A percentile compares a stretch with the other conserved stretches of the same genome.
These are phyloP conservation scores for Genyomyrus donnyi DNA, from an alignment of 2,113 vertebrate species.

Conservation along the genomic window DNA sequence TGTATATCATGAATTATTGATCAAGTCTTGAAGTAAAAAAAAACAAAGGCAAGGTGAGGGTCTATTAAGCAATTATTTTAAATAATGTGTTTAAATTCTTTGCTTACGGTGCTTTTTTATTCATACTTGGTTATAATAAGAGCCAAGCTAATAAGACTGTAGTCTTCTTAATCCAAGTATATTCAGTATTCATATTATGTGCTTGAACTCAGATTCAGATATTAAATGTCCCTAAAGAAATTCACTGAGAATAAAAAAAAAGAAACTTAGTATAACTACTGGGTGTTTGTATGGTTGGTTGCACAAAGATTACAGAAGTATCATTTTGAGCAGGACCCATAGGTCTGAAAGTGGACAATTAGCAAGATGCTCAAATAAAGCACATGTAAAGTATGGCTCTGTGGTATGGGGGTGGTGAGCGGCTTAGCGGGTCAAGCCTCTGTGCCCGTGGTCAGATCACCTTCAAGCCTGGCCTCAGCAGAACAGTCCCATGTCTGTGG, in stretches of 20 bases:
- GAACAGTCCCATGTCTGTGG: too few species aligned
- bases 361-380: background rate
- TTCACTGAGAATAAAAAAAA: background rate
- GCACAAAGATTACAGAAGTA: background rate
- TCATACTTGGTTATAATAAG: background rate
- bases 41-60: constrained; percentile 25
- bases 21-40: constrained; percentile 28
- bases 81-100: constrained; percentile 3
- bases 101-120: constrained; percentile 12
- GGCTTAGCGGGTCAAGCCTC: too few species aligned
- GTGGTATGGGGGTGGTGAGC: background rate
- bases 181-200: background rate
- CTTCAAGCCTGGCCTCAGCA: too few species aligned
- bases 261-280: background rate
- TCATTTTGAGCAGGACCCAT: background rate
- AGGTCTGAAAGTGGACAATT: background rate
- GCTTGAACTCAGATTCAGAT: constrained; percentile 4
- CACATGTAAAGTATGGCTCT: background rate
- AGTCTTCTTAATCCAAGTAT: constrained; percentile 1
- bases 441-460: too few species aligned
- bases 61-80: constrained; percentile 6
- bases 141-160: background rate
- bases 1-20: constrained; percentile 50
- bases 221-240: constrained; percentile 7
- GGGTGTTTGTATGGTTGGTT: background rate